Percentiles rank a stretch among this genome's conserved stretches.
phyloP scores from a whole-genome alignment of 2,113 vertebrate genomes.

The Dendrocopos noguchii region DNA sequence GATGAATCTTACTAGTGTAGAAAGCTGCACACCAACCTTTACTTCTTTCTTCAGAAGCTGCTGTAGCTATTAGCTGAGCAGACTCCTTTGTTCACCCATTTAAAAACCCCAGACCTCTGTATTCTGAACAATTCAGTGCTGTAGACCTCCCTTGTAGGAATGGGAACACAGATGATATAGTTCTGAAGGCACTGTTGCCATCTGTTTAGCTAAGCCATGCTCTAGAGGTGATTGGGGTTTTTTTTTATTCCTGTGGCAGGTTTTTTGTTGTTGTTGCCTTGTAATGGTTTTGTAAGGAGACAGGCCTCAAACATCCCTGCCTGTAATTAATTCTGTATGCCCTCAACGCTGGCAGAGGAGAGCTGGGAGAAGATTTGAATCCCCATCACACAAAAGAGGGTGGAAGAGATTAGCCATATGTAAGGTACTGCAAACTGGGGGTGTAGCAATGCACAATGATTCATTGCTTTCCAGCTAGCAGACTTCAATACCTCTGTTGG shows the following conservation, averaged over 20 bases:
- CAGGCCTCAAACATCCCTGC: neutral
- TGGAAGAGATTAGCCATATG: conserved; percentile 46
- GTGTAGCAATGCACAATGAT: neutral
- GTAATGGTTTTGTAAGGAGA: neutral
- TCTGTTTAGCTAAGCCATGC: neutral
- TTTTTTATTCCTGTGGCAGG: neutral
- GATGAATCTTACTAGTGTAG: neutral
- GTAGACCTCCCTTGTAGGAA: neutral
- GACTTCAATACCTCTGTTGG: neutral
- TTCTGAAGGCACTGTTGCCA: neutral
- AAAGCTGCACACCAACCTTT: neutral
- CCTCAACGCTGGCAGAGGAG: neutral
- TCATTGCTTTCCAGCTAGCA: neutral
- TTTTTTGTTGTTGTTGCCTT: neutral
- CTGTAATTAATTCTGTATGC: neutral
- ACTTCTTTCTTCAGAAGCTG: neutral
- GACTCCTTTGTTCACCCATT: neutral
- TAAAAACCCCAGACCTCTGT: neutral
- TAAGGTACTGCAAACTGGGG: neutral
- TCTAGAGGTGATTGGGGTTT: neutral
- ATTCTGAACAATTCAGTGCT: neutral
- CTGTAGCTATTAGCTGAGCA: neutral
- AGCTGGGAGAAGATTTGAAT: neutral
- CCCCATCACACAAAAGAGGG: neutral
- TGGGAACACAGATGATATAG: neutral